Conservation (phyloP, 2,113 vertebrate species). For the Onychorhynchus coronatus region DNA sequence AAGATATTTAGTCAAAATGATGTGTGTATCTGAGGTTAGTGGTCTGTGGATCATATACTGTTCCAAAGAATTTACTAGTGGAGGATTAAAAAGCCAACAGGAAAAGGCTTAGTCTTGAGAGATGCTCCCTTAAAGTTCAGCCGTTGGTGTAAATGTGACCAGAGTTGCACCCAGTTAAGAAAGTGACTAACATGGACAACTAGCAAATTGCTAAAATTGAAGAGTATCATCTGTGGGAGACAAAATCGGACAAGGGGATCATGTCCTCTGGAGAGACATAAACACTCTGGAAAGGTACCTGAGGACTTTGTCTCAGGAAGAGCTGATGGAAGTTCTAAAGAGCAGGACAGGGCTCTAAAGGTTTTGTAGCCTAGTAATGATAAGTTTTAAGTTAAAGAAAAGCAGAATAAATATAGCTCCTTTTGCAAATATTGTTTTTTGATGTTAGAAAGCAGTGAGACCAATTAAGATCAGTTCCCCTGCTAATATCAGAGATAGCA, state of each 20-base stretch:
- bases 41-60: rapidly evolving
- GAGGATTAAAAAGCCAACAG: background rate
- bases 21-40: background rate
- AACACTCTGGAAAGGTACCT: background rate
- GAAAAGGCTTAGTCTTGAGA: background rate
- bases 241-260: background rate
- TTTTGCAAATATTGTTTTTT: slow-evolving; percentile 9
- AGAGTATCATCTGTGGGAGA: background rate
- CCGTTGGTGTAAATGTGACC: background rate
- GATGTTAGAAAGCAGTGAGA: slow-evolving; percentile 45
- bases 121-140: background rate
- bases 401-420: background rate
- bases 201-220: background rate
- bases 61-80: background rate
- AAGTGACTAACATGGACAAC: rapidly evolving
- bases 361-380: background rate
- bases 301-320: background rate
- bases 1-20: background rate
- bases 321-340: background rate
- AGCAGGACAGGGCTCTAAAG: background rate
- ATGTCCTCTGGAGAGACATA: background rate
- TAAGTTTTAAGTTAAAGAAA: background rate
- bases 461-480: slow-evolving; percentile 42
- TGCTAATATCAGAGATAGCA: slow-evolving; percentile 20
- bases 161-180: background rate